Percentiles rank a stretch among this genome's conserved stretches.
Conservation (phyloP, 1,140 invertebrate genomes). For the Rhagoletis zephyria region DNA sequence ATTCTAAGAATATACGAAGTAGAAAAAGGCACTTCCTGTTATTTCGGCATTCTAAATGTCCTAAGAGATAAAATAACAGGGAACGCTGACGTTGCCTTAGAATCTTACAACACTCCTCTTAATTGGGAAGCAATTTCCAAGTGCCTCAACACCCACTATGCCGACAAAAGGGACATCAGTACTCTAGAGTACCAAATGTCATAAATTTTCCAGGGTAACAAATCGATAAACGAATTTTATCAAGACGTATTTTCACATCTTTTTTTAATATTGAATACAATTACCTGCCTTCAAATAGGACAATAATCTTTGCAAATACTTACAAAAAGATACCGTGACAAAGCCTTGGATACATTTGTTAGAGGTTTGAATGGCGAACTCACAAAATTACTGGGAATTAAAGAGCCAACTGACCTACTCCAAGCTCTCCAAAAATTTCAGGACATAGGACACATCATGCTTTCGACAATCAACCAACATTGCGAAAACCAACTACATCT, state of each 20-base stretch:
- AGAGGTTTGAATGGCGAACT: conserved; percentile 49
- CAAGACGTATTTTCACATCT: not conserved
- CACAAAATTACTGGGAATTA: conserved; percentile 49
- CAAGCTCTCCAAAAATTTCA: not conserved
- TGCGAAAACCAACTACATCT: too few relatives aligned
- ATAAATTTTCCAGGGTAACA: not conserved
- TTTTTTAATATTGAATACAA: conserved; percentile 1
- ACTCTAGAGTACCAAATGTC: conserved; percentile 13
- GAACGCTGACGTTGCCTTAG: not conserved
- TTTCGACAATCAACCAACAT: too few relatives aligned
- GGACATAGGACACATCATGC: too few relatives aligned
- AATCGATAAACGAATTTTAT: not conserved
- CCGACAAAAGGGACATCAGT: conserved; percentile 20
- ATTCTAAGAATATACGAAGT: conserved; percentile 15
- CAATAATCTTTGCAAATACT: not conserved
- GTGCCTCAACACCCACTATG: not conserved
- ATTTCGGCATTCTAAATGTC: conserved; percentile 34
- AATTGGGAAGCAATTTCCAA: conserved; percentile 6
- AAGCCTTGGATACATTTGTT: conserved; percentile 47
- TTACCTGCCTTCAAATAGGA: conserved; percentile 26
- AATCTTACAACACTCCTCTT: conserved; percentile 8
- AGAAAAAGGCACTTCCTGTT: conserved; percentile 3
- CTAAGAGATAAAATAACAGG: conserved; percentile 3
- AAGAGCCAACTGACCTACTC: conserved; percentile 30
- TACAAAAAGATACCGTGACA: conserved; percentile 26